phyloP scores from a whole-genome alignment of 2,113 vertebrate genomes.

The Marcusenius ussheri region DNA sequence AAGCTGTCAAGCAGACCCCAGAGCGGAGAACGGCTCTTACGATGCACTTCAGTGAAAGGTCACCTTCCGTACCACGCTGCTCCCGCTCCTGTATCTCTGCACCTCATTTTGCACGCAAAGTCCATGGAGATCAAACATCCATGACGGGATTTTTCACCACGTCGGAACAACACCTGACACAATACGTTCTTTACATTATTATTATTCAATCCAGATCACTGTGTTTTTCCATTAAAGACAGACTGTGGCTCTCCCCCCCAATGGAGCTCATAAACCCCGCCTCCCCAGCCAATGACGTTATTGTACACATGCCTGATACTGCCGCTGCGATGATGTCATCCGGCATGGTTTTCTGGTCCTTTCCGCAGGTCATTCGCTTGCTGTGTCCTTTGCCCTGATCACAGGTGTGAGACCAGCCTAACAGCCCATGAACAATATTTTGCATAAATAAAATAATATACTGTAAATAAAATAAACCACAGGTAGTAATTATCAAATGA shows the following conservation, averaged over 20 bases:
- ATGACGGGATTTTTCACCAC: neutral
- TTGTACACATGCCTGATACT: neutral
- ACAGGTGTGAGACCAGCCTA: neutral
- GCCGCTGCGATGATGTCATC: neutral
- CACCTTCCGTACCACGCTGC: neutral
- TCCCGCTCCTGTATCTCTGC: slow-evolving; percentile 17
- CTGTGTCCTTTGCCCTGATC: neutral
- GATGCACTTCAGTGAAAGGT: slow-evolving; percentile 17
- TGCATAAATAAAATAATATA: neutral
- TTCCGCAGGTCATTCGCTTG: neutral
- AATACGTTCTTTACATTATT: neutral
- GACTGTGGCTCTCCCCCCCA: neutral
- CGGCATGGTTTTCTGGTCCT: neutral
- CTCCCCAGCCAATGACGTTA: neutral
- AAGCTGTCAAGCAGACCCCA: neutral
- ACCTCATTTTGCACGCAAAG: slow-evolving; percentile 7
- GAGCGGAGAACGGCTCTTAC: neutral
- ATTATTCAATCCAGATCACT: neutral
- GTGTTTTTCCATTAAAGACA: neutral
- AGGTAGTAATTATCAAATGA: neutral
- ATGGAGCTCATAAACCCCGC: neutral
- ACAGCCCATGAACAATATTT: neutral
- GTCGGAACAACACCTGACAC: neutral
- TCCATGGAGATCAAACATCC: neutral
- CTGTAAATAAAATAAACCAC: neutral